Conservation (phyloP, 2,113 vertebrate genomes). For the human region DNA sequence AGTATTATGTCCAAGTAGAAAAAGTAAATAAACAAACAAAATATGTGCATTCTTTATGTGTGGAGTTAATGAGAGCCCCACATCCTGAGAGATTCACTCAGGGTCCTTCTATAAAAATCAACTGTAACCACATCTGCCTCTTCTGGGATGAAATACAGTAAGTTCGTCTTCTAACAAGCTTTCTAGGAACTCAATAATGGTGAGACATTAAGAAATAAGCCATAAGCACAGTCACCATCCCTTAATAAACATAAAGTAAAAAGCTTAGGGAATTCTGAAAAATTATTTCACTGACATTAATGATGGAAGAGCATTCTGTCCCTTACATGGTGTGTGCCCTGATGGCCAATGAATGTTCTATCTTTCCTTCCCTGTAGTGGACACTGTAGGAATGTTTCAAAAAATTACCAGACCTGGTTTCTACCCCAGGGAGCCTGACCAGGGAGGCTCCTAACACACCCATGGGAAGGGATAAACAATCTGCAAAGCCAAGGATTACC, state of each 20-base stretch:
- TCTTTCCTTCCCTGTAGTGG: not conserved
- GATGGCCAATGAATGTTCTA: not conserved
- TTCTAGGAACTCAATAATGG: not conserved
- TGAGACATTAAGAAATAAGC: slow-evolving; percentile 50
- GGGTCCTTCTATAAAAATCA: slow-evolving; percentile 6
- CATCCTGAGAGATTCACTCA: slow-evolving; percentile 26
- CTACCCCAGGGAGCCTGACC: not conserved
- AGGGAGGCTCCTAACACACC: not conserved
- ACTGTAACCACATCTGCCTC: slow-evolving; percentile 58
- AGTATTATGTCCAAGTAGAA: not conserved
- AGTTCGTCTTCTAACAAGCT: slow-evolving; percentile 72
- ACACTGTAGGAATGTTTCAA: not conserved
- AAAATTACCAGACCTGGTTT: not conserved
- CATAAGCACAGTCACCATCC: not conserved
- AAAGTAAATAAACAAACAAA: not conserved
- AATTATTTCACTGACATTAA: slow-evolving; percentile 19
- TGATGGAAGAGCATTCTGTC: not conserved
- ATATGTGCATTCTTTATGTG: not conserved
- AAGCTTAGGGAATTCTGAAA: not conserved
- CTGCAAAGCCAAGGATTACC: not conserved
- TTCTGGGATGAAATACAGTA: slow-evolving; percentile 45
- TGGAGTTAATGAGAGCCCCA: not conserved
- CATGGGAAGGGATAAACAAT: not conserved
- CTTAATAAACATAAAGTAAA: not conserved
- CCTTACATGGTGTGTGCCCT: not conserved